Conservation (phyloP, 2,888 invertebrate genomes). For the Clitarchus hookeri region DNA sequence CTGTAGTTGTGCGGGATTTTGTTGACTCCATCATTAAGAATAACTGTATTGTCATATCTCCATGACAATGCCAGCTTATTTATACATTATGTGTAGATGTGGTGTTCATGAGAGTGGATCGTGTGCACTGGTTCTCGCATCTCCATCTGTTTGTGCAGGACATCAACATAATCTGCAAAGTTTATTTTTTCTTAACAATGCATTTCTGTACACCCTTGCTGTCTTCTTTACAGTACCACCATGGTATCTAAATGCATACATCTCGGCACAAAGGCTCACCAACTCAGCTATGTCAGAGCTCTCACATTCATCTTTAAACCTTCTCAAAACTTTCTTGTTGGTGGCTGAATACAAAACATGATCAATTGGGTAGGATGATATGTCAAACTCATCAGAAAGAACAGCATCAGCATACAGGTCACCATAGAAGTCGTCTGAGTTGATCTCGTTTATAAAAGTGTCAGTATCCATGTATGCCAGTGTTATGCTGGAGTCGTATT, state of each 20-base stretch:
- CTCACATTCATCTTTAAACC: neutral
- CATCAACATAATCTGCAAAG: neutral
- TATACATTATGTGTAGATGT: too few relatives aligned
- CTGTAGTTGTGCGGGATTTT: too few relatives aligned
- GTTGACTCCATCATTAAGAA: too few relatives aligned
- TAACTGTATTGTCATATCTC: too few relatives aligned
- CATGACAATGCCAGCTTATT: too few relatives aligned
- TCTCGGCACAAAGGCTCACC: neutral
- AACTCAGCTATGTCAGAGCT: neutral
- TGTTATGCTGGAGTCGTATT: neutral
- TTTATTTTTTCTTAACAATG: neutral
- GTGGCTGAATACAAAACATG: neutral
- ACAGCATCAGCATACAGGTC: neutral
- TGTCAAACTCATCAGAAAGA: neutral
- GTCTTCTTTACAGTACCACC: neutral
- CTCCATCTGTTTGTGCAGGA: neutral
- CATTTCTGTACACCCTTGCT: neutral
- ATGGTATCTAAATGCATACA: neutral
- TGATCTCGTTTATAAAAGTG: neutral
- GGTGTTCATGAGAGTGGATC: too few relatives aligned
- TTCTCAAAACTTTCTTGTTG: neutral
- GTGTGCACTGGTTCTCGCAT: too few relatives aligned
- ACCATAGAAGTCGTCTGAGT: neutral
- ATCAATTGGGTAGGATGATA: neutral
- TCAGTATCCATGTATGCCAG: neutral